Conservation (phyloP, 35 echinoderm and acorn worm species). For the Heliocidaris erythrogramma region DNA sequence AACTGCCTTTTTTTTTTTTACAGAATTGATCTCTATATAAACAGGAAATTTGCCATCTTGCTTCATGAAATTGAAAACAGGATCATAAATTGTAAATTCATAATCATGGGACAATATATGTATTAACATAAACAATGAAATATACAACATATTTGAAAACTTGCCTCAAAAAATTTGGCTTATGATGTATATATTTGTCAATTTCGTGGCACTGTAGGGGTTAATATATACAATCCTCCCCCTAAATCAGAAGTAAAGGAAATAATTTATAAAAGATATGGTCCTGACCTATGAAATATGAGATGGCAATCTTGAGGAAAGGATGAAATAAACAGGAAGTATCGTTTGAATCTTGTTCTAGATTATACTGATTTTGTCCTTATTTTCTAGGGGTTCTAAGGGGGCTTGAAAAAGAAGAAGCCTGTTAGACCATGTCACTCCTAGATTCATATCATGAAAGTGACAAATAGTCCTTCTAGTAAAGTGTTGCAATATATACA, state of each 20-base stretch:
- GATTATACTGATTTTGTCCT: not conserved
- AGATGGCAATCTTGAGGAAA: not conserved
- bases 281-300: not conserved
- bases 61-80: not conserved
- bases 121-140: not conserved
- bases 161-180: no score
- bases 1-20: not conserved
- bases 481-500: no score
- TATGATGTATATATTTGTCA: no score
- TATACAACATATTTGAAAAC: not conserved
- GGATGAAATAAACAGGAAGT: not conserved
- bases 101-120: not conserved
- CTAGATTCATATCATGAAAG: not conserved
- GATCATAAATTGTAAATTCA: not conserved
- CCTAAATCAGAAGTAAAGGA: not conserved
- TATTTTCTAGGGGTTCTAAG: not conserved
- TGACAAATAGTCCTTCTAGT: no score
- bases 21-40: not conserved
- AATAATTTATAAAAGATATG: not conserved
- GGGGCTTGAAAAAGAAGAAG: not conserved
- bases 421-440: not conserved
- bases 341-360: not conserved
- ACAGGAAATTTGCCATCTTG: not conserved
- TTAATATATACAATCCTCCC: not conserved
- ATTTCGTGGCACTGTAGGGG: no score